A percentile compares a stretch with the other conserved stretches of the same genome.
Conservation (phyloP, 53 echinoderm and acorn worm species). For the Stichopus horrens region DNA sequence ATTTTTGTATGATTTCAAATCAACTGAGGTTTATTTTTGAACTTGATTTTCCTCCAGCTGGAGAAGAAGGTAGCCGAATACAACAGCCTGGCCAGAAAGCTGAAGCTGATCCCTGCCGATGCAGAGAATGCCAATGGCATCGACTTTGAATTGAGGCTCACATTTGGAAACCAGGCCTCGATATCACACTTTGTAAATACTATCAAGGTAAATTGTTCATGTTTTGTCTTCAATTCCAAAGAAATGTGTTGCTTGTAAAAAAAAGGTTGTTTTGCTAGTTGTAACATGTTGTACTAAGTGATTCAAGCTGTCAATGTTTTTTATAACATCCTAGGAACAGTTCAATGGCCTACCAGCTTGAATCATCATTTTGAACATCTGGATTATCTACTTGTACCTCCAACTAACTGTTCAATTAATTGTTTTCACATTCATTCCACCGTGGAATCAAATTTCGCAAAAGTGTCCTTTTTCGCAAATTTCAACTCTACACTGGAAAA, state of each 20-base stretch:
- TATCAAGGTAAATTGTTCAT: constrained; percentile 74
- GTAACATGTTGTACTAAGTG: no score
- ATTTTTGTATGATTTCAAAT: no score
- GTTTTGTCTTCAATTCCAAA: not conserved
- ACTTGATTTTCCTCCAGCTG: constrained; percentile 48
- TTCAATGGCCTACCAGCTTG: no score
- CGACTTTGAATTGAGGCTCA: constrained; percentile 85
- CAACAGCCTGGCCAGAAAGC: constrained; percentile 80
- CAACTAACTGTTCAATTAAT: not conserved
- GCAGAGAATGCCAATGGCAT: constrained; percentile 87
- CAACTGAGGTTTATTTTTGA: not conserved
- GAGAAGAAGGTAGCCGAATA: constrained; percentile 82
- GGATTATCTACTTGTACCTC: not conserved
- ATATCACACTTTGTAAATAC: constrained; percentile 81
- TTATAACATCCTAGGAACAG: no score
- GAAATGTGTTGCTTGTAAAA: no score
- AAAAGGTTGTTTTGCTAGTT: no score
- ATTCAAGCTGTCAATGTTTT: no score
- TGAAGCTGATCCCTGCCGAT: constrained; percentile 80
- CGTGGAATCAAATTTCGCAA: no score
- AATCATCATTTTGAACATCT: no score
- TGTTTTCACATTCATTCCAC: no score
- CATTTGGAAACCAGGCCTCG: constrained; percentile 64
- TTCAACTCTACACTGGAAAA: no score
- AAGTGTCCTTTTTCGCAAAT: no score